These are phyloP conservation scores for Myrmophylax atrothorax DNA, from an alignment of 2,113 vertebrate genomes.

Conservation along the genomic window DNA sequence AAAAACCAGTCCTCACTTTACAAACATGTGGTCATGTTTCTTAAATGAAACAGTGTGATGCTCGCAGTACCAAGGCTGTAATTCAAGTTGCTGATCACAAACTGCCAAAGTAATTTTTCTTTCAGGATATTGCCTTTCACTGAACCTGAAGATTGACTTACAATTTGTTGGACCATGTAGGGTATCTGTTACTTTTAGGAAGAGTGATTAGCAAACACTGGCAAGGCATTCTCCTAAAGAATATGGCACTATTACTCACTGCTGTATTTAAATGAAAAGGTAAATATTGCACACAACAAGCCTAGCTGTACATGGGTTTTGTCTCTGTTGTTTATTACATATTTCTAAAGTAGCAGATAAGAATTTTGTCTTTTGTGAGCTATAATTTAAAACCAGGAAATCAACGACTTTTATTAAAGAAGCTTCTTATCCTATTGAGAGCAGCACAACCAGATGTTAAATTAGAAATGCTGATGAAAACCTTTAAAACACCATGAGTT, in stretches of 20 bases:
- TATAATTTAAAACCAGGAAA: not conserved
- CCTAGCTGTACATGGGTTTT: not conserved
- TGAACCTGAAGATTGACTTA: conserved; percentile 59
- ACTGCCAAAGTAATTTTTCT: conserved; percentile 66
- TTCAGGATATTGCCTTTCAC: conserved; percentile 61
- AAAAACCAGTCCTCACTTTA: conserved; percentile 41
- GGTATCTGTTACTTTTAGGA: conserved; percentile 9
- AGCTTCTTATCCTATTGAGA: not conserved
- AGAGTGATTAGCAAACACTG: conserved; percentile 18
- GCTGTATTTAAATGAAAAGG: not conserved
- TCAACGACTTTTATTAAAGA: not conserved
- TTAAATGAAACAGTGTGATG: conserved; percentile 32
- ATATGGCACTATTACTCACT: not conserved
- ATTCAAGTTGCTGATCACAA: conserved; percentile 56
- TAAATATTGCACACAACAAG: not conserved
- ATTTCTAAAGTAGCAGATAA: not conserved
- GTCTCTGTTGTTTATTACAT: not conserved
- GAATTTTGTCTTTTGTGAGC: not conserved
- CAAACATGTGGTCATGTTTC: conserved; percentile 60
- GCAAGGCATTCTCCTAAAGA: not conserved
- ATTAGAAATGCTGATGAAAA: not conserved
- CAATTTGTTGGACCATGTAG: not conserved
- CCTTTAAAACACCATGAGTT: not conserved
- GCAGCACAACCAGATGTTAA: not conserved
- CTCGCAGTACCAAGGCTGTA: conserved; percentile 25